These are phyloP conservation scores for Sphaerodactylus townsendi DNA, from an alignment of 2,113 vertebrate species.

Conservation along the genomic window DNA sequence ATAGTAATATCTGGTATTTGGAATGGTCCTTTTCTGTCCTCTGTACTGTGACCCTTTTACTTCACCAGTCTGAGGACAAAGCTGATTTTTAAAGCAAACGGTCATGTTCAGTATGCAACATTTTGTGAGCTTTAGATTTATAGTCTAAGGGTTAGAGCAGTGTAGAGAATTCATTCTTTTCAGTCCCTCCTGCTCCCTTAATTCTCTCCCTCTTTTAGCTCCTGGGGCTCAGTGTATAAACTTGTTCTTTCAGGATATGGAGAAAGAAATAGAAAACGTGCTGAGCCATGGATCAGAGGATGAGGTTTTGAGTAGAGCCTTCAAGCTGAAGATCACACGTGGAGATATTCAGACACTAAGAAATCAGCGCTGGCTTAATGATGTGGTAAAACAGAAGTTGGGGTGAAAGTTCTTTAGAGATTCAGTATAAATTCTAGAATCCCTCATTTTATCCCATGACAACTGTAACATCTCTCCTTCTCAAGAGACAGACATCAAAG, in stretches of 20 bases:
- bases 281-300: constrained; percentile 76
- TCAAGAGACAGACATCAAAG: neutral
- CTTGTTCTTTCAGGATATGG: constrained; percentile 83
- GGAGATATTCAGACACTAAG: constrained; percentile 85
- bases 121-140: too few relatives aligned
- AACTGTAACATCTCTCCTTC: neutral
- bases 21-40: neutral
- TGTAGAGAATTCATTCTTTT: neutral
- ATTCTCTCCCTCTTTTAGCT: neutral
- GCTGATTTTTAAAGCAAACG: neutral
- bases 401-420: neutral
- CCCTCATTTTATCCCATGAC: neutral
- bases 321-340: constrained; percentile 87
- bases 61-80: too few relatives aligned
- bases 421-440: rapidly evolving
- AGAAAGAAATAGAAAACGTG: constrained; percentile 78
- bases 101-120: rapidly evolving
- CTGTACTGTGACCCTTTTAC: neutral
- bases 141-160: neutral
- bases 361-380: constrained; percentile 88
- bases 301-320: constrained; percentile 85
- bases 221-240: neutral
- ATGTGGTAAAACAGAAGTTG: constrained; percentile 76
- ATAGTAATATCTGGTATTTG: neutral
- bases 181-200: neutral